phyloP scores from a whole-genome alignment of 2,797 vertebrate species.

The Chaetophractus vellerosus region DNA sequence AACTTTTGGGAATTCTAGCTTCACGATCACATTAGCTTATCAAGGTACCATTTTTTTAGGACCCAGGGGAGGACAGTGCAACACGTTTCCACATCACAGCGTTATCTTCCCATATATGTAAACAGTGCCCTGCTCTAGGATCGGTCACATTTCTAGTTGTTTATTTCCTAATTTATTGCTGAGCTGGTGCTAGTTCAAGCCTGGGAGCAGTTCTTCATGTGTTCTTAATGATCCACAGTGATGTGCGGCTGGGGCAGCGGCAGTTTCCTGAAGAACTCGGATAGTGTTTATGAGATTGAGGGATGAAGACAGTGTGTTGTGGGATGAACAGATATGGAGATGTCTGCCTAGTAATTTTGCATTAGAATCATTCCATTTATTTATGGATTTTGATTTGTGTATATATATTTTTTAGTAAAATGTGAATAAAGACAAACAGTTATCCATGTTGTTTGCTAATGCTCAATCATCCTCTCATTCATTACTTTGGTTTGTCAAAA shows the following conservation, averaged over 20 bases:
- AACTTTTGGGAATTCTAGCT: constrained; percentile 66
- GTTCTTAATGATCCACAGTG: background rate
- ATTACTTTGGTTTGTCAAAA: constrained; percentile 63
- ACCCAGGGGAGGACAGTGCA: constrained; percentile 25
- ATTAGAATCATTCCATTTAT: background rate
- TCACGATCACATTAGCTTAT: background rate
- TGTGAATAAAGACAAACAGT: background rate
- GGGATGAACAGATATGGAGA: constrained; percentile 52
- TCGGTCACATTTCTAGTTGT: constrained; percentile 25
- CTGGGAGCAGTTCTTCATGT: constrained; percentile 12
- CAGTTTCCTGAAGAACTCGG: background rate
- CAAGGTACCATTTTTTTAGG: background rate
- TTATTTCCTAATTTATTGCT: constrained; percentile 21
- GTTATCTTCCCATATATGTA: background rate
- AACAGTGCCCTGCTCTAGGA: background rate
- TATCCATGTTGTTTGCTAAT: background rate
- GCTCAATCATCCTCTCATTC: background rate
- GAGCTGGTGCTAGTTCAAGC: background rate
- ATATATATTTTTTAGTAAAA: constrained; percentile 8
- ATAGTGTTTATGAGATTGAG: background rate
- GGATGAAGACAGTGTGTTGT: constrained; percentile 38
- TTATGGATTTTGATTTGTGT: constrained; percentile 21
- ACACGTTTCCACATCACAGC: constrained; percentile 61
- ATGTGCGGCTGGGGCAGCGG: background rate
- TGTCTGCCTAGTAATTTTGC: constrained; percentile 1